phyloP scores from a whole-genome alignment of 2,888 invertebrate genomes.

The Bursaphelenchus okinawaensis region DNA sequence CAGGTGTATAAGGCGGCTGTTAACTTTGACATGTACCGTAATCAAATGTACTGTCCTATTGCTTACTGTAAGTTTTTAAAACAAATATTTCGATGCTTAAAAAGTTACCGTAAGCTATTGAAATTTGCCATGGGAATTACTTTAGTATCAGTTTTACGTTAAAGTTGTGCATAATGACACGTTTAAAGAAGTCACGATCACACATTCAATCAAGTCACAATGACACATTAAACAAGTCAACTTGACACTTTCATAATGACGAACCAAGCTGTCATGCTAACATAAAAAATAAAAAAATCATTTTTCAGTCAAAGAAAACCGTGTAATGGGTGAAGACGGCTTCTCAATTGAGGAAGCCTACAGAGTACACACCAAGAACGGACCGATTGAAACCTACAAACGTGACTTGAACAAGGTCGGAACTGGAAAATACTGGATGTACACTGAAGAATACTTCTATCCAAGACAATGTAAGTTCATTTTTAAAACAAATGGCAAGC shows the following conservation, averaged over 20 bases:
- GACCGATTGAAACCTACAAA: slow-evolving; percentile 58
- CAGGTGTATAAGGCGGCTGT: slow-evolving; percentile 58
- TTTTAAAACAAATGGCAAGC: too few species aligned
- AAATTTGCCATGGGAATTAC: too few species aligned
- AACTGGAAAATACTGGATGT: slow-evolving; percentile 58
- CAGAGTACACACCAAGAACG: slow-evolving; percentile 53
- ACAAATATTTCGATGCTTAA: neutral
- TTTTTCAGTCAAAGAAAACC: slow-evolving; percentile 53
- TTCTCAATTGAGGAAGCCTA: slow-evolving; percentile 58
- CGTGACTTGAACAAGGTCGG: slow-evolving; percentile 56
- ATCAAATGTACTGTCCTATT: slow-evolving; percentile 58
- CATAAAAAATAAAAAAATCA: neutral
- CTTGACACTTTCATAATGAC: too few species aligned
- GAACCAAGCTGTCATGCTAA: too few species aligned
- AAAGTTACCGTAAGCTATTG: neutral
- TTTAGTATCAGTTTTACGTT: too few species aligned
- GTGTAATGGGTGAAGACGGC: slow-evolving; percentile 57
- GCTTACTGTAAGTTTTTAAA: slow-evolving; percentile 54
- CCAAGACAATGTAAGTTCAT: slow-evolving; percentile 54
- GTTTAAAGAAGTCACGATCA: too few species aligned
- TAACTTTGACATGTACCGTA: slow-evolving; percentile 57
- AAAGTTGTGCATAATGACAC: too few species aligned
- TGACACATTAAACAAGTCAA: too few species aligned
- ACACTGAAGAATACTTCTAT: slow-evolving; percentile 58
- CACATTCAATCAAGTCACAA: too few species aligned